A percentile compares a stretch with the other conserved stretches of the same genome.
phyloP scores from a whole-genome alignment of 2,113 vertebrate species.

The Machaerirhynchus nigripectus region DNA sequence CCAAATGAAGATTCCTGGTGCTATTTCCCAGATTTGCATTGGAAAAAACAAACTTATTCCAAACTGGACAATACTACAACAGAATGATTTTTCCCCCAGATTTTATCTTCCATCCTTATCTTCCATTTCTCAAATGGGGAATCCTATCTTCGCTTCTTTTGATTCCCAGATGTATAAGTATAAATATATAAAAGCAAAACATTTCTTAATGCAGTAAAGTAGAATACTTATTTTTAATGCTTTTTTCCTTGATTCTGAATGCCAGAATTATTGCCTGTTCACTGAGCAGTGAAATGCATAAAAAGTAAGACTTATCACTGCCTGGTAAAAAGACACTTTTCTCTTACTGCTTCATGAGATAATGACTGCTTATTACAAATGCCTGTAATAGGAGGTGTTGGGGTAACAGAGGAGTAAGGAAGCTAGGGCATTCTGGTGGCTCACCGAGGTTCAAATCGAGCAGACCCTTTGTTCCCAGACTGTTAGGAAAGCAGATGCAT shows the following conservation, averaged over 20 bases:
- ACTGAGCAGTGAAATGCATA: not conserved
- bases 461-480: not conserved
- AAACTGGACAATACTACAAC: accelerated
- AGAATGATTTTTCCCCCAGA: not conserved
- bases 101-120: not conserved
- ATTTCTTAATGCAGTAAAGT: not conserved
- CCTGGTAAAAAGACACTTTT: not conserved
- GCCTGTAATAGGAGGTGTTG: not conserved
- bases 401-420: not conserved
- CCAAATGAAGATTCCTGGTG: not conserved
- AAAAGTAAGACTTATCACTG: not conserved
- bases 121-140: not conserved
- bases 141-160: not conserved
- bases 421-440: not conserved
- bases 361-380: not conserved
- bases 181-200: not conserved
- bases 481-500: not conserved
- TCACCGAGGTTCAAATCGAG: not conserved
- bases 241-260: not conserved
- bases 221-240: not conserved
- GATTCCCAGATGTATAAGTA: not conserved
- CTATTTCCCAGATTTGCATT: not conserved
- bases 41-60: not conserved
- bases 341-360: not conserved
- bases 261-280: not conserved